Percentiles rank a stretch among this genome's conserved stretches.
Evolutionary conservation across 2,113 vertebrate genomes (phyloP).

Genomic region (Crotalus horridus): DNA sequence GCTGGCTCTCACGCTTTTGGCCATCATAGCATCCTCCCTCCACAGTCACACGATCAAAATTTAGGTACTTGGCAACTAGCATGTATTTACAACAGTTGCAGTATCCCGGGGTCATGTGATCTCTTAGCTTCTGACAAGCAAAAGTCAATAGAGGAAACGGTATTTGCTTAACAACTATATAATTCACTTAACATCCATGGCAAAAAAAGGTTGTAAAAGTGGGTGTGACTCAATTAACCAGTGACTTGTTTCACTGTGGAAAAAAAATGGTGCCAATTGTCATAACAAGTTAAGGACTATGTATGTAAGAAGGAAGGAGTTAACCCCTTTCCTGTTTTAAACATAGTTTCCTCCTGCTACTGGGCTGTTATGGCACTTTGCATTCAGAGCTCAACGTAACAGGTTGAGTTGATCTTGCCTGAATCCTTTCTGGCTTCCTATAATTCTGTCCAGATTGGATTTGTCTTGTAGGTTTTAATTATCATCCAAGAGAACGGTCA

Average conservation of each 20-base stretch:
- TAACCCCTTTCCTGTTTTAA: slow-evolving; percentile 6
- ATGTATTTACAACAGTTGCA: not conserved
- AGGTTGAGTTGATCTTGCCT: slow-evolving; percentile 35
- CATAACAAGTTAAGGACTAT: not conserved
- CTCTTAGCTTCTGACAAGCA: not conserved
- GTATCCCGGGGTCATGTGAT: not conserved
- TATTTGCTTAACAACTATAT: not conserved
- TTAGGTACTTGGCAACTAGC: not conserved
- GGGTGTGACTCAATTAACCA: not conserved
- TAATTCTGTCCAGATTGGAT: slow-evolving; percentile 17
- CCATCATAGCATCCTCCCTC: not conserved
- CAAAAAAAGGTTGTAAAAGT: not conserved
- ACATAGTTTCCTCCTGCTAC: not conserved
- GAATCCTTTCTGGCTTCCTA: slow-evolving; percentile 18
- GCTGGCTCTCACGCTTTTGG: not conserved
- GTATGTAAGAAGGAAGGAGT: not conserved
- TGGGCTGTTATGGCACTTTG: slow-evolving; percentile 13
- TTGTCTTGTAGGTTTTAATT: slow-evolving; percentile 61
- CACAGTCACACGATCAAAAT: not conserved
- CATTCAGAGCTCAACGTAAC: slow-evolving; percentile 1
- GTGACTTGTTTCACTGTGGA: not conserved
- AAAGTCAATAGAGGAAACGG: not conserved
- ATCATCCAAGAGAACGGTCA: slow-evolving; percentile 44
- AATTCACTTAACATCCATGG: not conserved
- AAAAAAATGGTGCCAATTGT: not conserved